Conservation (phyloP, 2,797 vertebrate species). For the Lagorchestes hirsutus region DNA sequence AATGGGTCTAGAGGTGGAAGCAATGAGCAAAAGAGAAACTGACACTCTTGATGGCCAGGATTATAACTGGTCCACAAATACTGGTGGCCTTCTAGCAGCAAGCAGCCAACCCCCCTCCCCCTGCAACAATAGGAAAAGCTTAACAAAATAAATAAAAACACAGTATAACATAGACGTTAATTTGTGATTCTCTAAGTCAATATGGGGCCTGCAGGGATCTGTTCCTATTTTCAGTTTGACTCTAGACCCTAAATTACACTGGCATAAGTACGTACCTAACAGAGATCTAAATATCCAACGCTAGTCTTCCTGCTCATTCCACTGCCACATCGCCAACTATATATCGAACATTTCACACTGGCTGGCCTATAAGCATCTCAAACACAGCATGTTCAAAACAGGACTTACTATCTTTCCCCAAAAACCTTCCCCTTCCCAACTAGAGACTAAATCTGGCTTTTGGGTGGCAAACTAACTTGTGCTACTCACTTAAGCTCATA, state of each 20-base stretch:
- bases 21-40: not conserved
- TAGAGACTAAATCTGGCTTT: not conserved
- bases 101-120: not conserved
- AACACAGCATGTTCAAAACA: not conserved
- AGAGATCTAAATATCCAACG: not conserved
- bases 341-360: not conserved
- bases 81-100: not conserved
- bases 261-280: not conserved
- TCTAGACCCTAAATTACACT: not conserved
- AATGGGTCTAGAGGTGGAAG: not conserved
- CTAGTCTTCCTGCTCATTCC: not conserved
- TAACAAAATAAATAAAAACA: not conserved
- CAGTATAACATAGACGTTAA: not conserved
- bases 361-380: not conserved
- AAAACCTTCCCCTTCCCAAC: not conserved
- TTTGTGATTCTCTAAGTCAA: not conserved
- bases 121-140: not conserved
- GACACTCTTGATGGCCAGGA: not conserved
- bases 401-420: not conserved
- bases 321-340: not conserved
- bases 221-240: not conserved
- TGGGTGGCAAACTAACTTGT: not conserved
- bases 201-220: not conserved
- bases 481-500: not conserved
- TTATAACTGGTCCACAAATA: not conserved